Evolutionary conservation across 2,797 vertebrate species (phyloP).

Genomic region (Australoheros facetus): DNA sequence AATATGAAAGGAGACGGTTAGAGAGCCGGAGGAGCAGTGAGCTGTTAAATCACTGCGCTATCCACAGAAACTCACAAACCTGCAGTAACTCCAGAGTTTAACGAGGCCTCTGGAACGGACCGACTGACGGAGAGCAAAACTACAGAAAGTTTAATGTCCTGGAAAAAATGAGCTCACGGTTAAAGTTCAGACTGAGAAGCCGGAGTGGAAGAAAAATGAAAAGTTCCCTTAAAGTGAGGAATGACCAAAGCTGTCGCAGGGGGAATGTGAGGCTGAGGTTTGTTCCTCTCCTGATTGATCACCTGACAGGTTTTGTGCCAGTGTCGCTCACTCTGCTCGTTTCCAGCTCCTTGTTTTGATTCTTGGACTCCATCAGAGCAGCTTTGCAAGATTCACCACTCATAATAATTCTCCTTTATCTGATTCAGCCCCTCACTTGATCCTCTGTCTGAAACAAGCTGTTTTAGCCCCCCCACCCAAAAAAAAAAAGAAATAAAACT

Average conservation of each 20-base stretch:
- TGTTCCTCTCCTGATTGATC: accelerated
- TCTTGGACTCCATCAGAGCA: neutral
- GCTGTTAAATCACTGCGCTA: constrained; percentile 9
- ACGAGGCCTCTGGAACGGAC: neutral
- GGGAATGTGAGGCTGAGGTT: neutral
- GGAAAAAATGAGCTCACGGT: neutral
- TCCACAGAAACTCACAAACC: neutral
- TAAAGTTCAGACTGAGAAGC: neutral
- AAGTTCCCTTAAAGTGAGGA: too few relatives aligned
- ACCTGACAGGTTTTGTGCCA: accelerated
- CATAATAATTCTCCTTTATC: neutral
- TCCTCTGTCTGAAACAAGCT: neutral
- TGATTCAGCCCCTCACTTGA: neutral
- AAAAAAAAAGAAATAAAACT: too few relatives aligned
- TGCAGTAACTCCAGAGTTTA: neutral
- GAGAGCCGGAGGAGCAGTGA: constrained; percentile 21
- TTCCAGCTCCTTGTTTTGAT: neutral
- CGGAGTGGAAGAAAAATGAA: neutral
- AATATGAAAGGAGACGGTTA: constrained; percentile 24
- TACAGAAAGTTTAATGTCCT: neutral
- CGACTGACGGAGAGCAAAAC: accelerated
- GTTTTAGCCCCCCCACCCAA: neutral
- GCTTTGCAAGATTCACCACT: neutral
- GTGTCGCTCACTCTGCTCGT: neutral
- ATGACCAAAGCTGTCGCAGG: too few relatives aligned